Evolutionary conservation across 2,113 vertebrate genomes (phyloP).

Genomic region (Sebastes fasciatus): DNA sequence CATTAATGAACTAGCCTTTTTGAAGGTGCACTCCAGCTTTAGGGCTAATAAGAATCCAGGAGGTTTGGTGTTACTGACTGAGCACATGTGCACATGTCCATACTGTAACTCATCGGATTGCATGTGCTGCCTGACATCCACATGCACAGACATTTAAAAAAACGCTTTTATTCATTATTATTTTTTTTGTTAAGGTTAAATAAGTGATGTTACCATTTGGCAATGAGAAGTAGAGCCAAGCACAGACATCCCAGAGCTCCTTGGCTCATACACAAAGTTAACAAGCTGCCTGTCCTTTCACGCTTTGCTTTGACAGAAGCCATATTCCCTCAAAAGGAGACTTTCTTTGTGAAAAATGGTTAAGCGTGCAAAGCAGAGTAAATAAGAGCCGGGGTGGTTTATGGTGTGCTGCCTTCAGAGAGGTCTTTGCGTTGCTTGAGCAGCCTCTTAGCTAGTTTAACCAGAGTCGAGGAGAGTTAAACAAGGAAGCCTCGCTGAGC

Average conservation of each 20-base stretch:
- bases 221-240: neutral
- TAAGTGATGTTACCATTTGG: neutral
- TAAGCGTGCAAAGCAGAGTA: conserved; percentile 4
- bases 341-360: conserved; percentile 16
- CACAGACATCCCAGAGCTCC: neutral
- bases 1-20: conserved; percentile 69
- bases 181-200: no score
- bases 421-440: conserved; percentile 11
- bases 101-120: conserved; percentile 13
- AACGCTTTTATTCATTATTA: no score
- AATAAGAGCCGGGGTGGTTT: conserved; percentile 32
- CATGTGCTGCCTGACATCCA: conserved; percentile 6
- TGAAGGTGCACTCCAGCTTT: conserved; percentile 64
- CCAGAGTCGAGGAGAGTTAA: conserved; percentile 42
- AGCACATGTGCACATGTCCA: conserved; percentile 1
- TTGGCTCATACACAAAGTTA: conserved; percentile 31
- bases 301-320: conserved; percentile 12
- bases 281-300: conserved; percentile 39
- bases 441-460: conserved; percentile 45
- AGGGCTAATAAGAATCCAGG: conserved; percentile 73
- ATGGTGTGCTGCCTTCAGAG: conserved; percentile 17
- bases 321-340: conserved; percentile 9
- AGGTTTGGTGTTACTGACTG: conserved; percentile 29
- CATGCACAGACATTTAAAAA: neutral
- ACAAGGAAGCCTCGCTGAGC: conserved; percentile 20